Evolutionary conservation across 2,888 invertebrate species (phyloP), one percentile per base, ranked within the genome.

Genomic region (Dryococelus australis): DNA sequence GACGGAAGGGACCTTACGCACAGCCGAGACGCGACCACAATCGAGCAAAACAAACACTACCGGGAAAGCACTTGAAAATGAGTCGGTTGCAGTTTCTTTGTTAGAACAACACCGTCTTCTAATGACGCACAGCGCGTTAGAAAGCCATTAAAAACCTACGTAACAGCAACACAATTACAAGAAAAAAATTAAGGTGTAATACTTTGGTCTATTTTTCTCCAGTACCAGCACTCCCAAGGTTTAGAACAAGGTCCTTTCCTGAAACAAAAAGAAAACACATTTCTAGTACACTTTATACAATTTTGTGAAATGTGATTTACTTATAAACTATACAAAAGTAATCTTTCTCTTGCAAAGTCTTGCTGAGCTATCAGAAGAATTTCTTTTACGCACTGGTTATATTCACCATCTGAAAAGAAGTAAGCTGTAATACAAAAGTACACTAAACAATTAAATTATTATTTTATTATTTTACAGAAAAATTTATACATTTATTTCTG

Each of bases 241-340:
- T 87, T 79, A 87, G 85, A 85, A 87, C 87, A 87, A 87, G 87
- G 28, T 87, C 81, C 87, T 87, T 87, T 87, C 87, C 87, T 87
- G 85, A 81, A 87, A 87, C 43, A 79, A 81, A 80, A 26, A 12
- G 53, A 87, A 78, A 83, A 83, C 24, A 83, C 28, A n/a, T 80
- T 9, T 35, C 4, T 35, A 35, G 35, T 35, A 35, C 35, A 3
- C 35, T 35, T 3, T 35, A 35, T 4, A 35, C 1, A 35, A 3
- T 35, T 35, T 35, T 35, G 35, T 35, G 4, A 35, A 35, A 35
- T 35, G 35, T 35, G 35, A 4, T 35, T 35, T 35, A 35, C 35
- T 35, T 35, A 35, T 35, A 35, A 35, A 35, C 35, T 35, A 35
- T 35, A 35, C 35, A 35, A 35, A 1, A 35, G 35, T 4, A 35